Percentiles rank a stretch among this genome's conserved stretches.
Evolutionary conservation across 1,140 invertebrate species (phyloP).

Genomic region (Pachyrhynchus sulphureomaculatus): DNA sequence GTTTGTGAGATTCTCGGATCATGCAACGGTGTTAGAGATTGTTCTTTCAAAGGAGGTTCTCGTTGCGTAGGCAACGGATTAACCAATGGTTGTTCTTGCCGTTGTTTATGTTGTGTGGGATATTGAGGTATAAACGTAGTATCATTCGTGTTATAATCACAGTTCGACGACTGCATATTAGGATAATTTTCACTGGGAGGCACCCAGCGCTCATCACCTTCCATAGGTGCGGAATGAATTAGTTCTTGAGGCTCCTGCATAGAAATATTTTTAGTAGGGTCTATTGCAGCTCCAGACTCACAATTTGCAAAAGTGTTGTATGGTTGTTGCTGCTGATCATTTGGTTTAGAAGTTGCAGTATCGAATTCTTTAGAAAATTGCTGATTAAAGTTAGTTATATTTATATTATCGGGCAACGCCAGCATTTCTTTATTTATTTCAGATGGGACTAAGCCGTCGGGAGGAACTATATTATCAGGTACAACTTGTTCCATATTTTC

Average conservation of each 20-base stretch:
- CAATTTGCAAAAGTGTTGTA: background rate
- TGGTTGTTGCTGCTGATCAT: background rate
- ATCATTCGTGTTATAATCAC: constrained; percentile 25
- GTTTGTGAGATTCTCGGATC: constrained; percentile 45
- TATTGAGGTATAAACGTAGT: constrained; percentile 32
- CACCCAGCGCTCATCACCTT: constrained; percentile 66
- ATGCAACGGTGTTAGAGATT: constrained; percentile 32
- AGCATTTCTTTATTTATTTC: background rate
- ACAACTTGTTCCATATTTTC: constrained; percentile 44
- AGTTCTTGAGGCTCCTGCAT: constrained; percentile 39
- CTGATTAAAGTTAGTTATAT: background rate
- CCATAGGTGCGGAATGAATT: constrained; percentile 49
- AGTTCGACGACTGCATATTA: constrained; percentile 32
- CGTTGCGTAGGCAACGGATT: constrained; percentile 32
- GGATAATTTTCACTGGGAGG: constrained; percentile 59
- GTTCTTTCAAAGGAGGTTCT: constrained; percentile 36
- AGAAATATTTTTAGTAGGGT: constrained; percentile 36
- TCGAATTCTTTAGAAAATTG: constrained; percentile 1
- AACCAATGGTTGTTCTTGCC: constrained; percentile 13
- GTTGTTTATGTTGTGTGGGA: constrained; percentile 18
- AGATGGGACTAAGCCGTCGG: background rate
- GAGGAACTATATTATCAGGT: constrained; percentile 29
- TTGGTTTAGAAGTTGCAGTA: background rate
- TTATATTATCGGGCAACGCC: background rate
- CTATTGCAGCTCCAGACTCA: background rate